phyloP scores from a whole-genome alignment of 2,888 invertebrate genomes.

The Euplagia quadripunctaria region DNA sequence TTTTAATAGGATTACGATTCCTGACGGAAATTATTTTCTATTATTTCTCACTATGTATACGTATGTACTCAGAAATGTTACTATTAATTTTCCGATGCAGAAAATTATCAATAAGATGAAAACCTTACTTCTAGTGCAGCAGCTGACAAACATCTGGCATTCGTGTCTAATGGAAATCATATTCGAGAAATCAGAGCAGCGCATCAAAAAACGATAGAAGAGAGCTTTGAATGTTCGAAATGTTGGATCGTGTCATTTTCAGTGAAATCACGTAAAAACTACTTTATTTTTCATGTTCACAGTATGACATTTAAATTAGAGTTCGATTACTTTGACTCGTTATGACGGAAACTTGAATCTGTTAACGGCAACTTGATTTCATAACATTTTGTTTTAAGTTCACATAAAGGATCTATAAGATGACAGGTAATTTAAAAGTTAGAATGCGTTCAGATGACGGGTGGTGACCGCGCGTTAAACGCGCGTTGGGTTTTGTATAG shows the following conservation, averaged over 20 bases:
- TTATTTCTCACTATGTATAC: too few relatives aligned
- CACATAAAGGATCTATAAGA: too few relatives aligned
- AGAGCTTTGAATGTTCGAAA: slow-evolving; percentile 23
- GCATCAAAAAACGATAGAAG: slow-evolving; percentile 26
- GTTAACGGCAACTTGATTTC: not conserved
- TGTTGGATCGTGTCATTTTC: slow-evolving; percentile 23
- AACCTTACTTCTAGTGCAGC: not conserved
- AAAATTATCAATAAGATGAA: not conserved
- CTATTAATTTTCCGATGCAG: not conserved
- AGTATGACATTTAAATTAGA: slow-evolving; percentile 25
- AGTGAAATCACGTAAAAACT: slow-evolving; percentile 44
- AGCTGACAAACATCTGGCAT: slow-evolving; percentile 6
- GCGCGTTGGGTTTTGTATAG: too few relatives aligned
- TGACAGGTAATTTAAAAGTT: not conserved
- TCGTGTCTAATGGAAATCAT: slow-evolving; percentile 1
- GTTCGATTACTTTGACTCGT: slow-evolving; percentile 1
- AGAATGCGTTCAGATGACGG: too few relatives aligned
- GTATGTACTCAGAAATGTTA: too few relatives aligned
- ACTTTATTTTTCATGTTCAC: slow-evolving; percentile 34
- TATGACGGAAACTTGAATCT: not conserved
- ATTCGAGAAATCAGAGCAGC: slow-evolving; percentile 4
- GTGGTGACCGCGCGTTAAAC: too few relatives aligned
- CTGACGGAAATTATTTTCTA: too few relatives aligned
- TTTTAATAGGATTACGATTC: too few relatives aligned
- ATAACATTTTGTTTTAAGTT: not conserved